Conservation (phyloP, 2,888 invertebrate genomes). For the Rhaphigaster nebulosa region DNA sequence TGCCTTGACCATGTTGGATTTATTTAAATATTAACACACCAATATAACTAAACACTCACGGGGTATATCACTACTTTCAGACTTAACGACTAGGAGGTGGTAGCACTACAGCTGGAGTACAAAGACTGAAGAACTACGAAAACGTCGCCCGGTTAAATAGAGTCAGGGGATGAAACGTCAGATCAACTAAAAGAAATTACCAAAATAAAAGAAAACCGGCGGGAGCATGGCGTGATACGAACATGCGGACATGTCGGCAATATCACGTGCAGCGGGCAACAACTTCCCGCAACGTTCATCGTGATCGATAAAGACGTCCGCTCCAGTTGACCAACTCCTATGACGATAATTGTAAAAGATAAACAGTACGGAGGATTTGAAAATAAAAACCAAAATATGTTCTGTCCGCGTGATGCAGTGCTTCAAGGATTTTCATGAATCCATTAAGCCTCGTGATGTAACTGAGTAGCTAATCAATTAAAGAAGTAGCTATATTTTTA, state of each 20-base stretch:
- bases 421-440: neutral
- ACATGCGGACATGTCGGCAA: neutral
- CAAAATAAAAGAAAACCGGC: neutral
- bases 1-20: conserved; percentile 13
- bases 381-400: neutral
- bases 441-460: neutral
- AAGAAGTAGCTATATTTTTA: neutral
- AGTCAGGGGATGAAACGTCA: neutral
- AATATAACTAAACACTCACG: neutral
- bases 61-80: neutral
- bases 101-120: neutral
- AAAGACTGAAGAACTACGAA: neutral
- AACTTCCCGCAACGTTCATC: neutral
- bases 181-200: neutral
- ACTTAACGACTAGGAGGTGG: neutral
- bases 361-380: neutral
- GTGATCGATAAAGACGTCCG: neutral
- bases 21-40: neutral
- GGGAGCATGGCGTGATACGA: neutral
- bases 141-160: neutral
- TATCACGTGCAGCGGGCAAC: neutral
- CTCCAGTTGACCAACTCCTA: neutral
- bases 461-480: neutral
- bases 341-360: neutral
- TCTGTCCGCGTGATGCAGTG: neutral